These are phyloP conservation scores for Achlya flavicornis DNA, from an alignment of 2,888 invertebrate genomes.

Conservation along the genomic window DNA sequence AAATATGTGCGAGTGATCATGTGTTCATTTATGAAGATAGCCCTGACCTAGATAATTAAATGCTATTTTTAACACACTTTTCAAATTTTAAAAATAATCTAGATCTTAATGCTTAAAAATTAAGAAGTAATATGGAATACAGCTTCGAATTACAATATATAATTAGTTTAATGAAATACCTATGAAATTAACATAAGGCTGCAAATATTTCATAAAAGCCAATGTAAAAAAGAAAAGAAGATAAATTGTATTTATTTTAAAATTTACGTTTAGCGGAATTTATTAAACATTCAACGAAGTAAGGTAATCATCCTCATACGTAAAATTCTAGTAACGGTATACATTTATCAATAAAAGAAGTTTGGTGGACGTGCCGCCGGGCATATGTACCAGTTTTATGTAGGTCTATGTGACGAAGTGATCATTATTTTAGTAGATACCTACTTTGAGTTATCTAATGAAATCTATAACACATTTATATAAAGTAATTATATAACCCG, in stretches of 20 bases:
- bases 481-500: background rate
- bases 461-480: background rate
- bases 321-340: too few relatives aligned
- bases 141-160: too few relatives aligned
- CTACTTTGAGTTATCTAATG: background rate
- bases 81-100: background rate
- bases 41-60: slow-evolving; percentile 45
- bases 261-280: too few relatives aligned
- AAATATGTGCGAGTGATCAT: slow-evolving; percentile 32
- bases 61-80: background rate
- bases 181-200: too few relatives aligned
- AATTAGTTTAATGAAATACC: too few relatives aligned
- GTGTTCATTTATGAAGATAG: slow-evolving; percentile 31
- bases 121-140: too few relatives aligned
- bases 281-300: too few relatives aligned
- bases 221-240: too few relatives aligned
- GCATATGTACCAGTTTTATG: slow-evolving; percentile 7
- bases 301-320: too few relatives aligned
- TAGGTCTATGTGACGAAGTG: background rate
- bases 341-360: background rate
- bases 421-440: background rate
- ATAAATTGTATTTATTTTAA: too few relatives aligned
- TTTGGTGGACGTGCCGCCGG: slow-evolving; percentile 5
- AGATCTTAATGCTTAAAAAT: background rate
- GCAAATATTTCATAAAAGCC: too few relatives aligned